Percentiles rank a stretch among this genome's conserved stretches.
These are phyloP conservation scores for Fissipunctia ypsillon DNA, from an alignment of 2,888 invertebrate genomes.

Conservation along the genomic window DNA sequence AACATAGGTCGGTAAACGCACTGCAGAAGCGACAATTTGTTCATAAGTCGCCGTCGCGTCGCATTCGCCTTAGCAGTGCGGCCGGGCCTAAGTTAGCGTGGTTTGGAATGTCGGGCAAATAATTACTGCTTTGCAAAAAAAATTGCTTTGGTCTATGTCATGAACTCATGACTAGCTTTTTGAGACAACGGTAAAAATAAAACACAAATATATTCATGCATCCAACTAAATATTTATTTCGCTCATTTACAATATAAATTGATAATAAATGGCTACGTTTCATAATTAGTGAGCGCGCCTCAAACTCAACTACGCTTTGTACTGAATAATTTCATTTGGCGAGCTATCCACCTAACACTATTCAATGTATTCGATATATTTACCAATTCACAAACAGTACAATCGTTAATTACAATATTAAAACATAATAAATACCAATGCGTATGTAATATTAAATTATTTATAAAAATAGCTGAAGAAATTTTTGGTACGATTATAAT, in stretches of 20 bases:
- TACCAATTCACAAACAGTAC: constrained; percentile 65
- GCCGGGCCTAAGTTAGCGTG: not conserved
- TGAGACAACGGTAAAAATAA: constrained; percentile 54
- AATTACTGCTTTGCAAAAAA: not conserved
- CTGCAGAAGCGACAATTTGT: too few relatives aligned
- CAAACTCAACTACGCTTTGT: constrained; percentile 83
- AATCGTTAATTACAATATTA: constrained; percentile 59
- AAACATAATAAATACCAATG: constrained; percentile 71
- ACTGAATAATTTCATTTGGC: constrained; percentile 86
- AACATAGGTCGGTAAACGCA: too few relatives aligned
- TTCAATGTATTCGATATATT: constrained; percentile 55
- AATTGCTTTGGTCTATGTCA: too few relatives aligned
- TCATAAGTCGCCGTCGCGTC: too few relatives aligned
- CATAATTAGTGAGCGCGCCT: constrained; percentile 71
- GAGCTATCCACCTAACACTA: constrained; percentile 66
- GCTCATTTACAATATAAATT: constrained; percentile 80
- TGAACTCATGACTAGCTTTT: not conserved
- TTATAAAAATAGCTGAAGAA: constrained; percentile 83
- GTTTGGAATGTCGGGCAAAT: not conserved
- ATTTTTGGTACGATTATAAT: constrained; percentile 83
- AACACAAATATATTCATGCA: constrained; percentile 70
- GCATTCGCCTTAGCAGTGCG: too few relatives aligned
- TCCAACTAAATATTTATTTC: constrained; percentile 87
- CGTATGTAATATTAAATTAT: constrained; percentile 71
- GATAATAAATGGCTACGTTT: constrained; percentile 80